These are phyloP conservation scores for Strix uralensis DNA, from an alignment of 2,113 vertebrate species.

Conservation along the genomic window DNA sequence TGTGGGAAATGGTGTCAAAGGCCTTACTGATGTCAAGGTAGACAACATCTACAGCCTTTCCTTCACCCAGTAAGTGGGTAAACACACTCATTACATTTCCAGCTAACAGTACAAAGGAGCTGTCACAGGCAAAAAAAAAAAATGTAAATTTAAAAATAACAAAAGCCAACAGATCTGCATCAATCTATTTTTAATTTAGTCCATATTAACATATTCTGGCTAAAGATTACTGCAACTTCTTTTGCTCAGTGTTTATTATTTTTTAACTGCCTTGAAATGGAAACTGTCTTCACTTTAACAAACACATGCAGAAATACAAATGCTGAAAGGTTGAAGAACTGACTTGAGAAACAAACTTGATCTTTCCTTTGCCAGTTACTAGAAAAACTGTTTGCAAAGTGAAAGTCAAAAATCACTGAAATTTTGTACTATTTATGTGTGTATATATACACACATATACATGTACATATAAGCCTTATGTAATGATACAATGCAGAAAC, in stretches of 20 bases:
- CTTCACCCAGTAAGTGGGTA: too few species aligned
- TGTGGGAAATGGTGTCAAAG: too few species aligned
- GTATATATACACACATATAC: rapidly evolving
- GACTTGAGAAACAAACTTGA: neutral
- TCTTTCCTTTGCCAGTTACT: neutral
- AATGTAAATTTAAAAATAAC: slow-evolving; percentile 32
- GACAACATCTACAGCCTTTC: too few species aligned
- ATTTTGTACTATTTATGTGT: neutral
- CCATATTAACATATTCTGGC: neutral
- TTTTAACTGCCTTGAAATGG: slow-evolving; percentile 46
- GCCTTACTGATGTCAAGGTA: too few species aligned
- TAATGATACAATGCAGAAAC: neutral
- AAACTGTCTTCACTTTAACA: slow-evolving; percentile 16
- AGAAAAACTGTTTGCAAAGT: neutral
- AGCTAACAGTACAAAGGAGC: neutral
- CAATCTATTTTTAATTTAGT: slow-evolving; percentile 21
- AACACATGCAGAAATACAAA: neutral
- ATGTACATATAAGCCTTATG: neutral
- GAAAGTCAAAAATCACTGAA: neutral
- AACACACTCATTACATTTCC: neutral
- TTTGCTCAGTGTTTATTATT: slow-evolving; percentile 25
- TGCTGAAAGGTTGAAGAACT: neutral
- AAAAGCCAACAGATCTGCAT: neutral
- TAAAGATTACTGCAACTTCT: neutral
- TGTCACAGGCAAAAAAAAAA: neutral